Evolutionary conservation across 2,888 invertebrate genomes (phyloP).

Genomic region (Tenodera sinensis): DNA sequence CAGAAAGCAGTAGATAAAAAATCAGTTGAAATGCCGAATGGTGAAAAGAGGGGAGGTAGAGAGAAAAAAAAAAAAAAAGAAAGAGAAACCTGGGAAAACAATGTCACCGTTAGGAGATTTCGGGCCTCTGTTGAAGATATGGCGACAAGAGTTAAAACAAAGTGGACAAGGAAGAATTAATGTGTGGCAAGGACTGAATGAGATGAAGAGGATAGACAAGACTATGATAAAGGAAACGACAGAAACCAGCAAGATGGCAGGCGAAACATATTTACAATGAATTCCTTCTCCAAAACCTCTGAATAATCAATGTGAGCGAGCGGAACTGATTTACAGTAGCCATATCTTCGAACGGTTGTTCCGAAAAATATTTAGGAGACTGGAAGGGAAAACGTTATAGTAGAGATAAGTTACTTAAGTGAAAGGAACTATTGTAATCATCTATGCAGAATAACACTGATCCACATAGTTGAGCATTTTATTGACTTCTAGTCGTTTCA

Average conservation of each 20-base stretch:
- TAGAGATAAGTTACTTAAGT: no score
- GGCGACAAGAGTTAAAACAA: constrained; percentile 29
- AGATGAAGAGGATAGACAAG: constrained; percentile 17
- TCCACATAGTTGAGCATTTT: no score
- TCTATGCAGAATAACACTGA: no score
- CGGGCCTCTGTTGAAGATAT: constrained; percentile 27
- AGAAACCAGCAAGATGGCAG: neutral
- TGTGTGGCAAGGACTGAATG: constrained; percentile 17
- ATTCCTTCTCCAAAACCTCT: neutral
- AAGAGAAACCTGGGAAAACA: constrained; percentile 13
- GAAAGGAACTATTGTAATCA: no score
- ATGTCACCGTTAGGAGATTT: constrained; percentile 30
- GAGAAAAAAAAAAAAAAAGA: no score
- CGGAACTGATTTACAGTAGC: neutral
- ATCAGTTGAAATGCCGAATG: constrained; percentile 8
- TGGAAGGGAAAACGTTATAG: no score
- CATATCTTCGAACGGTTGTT: neutral
- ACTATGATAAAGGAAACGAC: constrained; percentile 1
- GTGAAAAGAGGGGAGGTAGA: neutral
- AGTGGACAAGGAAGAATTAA: constrained; percentile 31
- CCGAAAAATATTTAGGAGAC: neutral
- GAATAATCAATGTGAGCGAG: neutral
- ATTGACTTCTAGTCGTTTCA: no score
- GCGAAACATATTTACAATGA: neutral
- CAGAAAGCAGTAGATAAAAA: constrained; percentile 13